These are phyloP conservation scores for Hemicrepidius hirtus DNA, from an alignment of 2,888 invertebrate species.

Conservation along the genomic window DNA sequence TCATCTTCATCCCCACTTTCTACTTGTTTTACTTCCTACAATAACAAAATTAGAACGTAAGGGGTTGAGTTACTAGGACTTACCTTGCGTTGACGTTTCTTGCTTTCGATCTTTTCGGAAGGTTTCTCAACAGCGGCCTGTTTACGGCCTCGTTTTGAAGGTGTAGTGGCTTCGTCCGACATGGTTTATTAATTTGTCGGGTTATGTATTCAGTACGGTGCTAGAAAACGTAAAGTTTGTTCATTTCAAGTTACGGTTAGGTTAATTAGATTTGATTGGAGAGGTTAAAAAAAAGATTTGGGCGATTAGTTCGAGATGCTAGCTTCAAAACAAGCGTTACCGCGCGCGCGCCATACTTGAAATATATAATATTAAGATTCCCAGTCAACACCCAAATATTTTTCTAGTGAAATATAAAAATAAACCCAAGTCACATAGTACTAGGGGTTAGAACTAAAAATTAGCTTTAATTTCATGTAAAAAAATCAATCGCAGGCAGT, in stretches of 20 bases:
- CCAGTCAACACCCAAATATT: conserved; percentile 70
- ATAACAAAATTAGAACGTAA: neutral
- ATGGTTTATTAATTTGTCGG: conserved; percentile 52
- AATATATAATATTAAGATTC: conserved; percentile 71
- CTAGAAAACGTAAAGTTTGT: too few relatives aligned
- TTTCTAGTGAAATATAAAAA: conserved; percentile 59
- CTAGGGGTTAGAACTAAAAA: conserved; percentile 59
- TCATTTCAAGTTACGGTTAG: too few relatives aligned
- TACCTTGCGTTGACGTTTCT: conserved; percentile 40
- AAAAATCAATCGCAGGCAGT: conserved; percentile 45
- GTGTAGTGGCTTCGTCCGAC: conserved; percentile 68
- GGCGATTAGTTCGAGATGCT: conserved; percentile 10
- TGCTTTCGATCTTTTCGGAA: conserved; percentile 58
- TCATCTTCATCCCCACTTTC: conserved; percentile 64
- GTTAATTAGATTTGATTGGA: neutral
- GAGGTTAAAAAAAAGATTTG: conserved; percentile 37
- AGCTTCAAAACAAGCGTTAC: conserved; percentile 61
- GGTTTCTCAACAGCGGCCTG: conserved; percentile 56
- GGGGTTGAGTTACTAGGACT: neutral
- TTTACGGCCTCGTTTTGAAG: conserved; percentile 74
- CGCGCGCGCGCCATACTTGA: conserved; percentile 69
- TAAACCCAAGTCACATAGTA: conserved; percentile 54
- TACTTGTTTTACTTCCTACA: conserved; percentile 59
- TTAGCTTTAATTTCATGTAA: conserved; percentile 63
- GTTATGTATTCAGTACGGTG: neutral